Evolutionary conservation across 2,113 vertebrate genomes (phyloP), one percentile per base, ranked within the genome.

Genomic region (Rhodinocichla rosea): DNA sequence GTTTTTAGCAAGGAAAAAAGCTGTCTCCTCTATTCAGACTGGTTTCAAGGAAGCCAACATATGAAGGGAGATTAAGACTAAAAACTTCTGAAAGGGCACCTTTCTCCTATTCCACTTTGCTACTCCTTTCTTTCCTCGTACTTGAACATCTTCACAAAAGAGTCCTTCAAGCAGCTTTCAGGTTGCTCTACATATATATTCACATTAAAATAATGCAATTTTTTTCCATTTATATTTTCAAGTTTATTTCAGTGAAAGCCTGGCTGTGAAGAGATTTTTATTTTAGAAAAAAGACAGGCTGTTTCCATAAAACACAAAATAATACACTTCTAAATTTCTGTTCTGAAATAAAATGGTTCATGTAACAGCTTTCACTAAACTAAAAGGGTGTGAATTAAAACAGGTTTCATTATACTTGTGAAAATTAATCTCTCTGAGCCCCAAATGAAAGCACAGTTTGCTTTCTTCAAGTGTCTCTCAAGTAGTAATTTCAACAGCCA

Each of bases 331-430:
- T 33, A 63, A 27, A 75, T 53, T 32, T 87, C 65, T 69, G 24
- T 71, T 74, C 42, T 90, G 39, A 96, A 95, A 73, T 52, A 60
- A 40, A 67, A 81, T 14, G 19, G 47, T n/a, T 87, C 68, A 56
- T 19, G 52, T 1, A 1, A 91, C 50, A 92, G 63, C 63, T 88
- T 90, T 63, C 3, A 5, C 68, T 47, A 64, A 88, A 83, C 74
- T 17, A 78, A 81, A 92, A 52, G 73, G 37, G 71, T 88, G 79
- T 42, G 40, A 97, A 93, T 88, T 88, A 74, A 81, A 93, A 24
- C 22, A 67, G 15, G 50, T 44, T 77, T 93, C 52, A 49, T 83
- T 76, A 74, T 57, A 16, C 39, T 73, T 45, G 53, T 44, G 50
- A 82, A 92, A 96, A 96, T 91, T 84, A 76, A 94, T 63, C 27